Evolutionary conservation across 2,113 vertebrate genomes (phyloP).

Genomic region (Himantopus leucocephalus): DNA sequence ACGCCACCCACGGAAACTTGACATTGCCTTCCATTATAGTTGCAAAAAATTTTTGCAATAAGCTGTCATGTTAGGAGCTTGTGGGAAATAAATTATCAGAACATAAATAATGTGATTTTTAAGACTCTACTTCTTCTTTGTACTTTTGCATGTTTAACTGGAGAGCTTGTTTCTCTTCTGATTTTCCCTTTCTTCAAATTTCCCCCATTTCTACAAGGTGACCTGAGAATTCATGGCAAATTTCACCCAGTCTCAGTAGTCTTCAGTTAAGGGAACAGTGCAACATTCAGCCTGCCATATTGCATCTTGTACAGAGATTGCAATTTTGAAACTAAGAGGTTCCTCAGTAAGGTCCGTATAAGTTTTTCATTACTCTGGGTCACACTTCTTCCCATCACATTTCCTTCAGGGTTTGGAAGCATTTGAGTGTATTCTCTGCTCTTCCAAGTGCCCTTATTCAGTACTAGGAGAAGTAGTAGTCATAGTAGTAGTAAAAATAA

Average conservation of each 20-base stretch:
- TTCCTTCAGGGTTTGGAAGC: background rate
- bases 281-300: background rate
- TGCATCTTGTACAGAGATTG: background rate
- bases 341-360: rapidly evolving
- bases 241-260: background rate
- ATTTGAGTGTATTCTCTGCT: background rate
- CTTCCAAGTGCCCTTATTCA: background rate
- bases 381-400: background rate
- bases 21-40: background rate
- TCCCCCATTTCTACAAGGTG: background rate
- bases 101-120: background rate
- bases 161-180: rapidly evolving
- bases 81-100: background rate
- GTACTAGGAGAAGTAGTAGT: background rate
- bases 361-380: background rate
- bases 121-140: background rate
- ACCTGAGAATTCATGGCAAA: background rate
- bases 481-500: background rate
- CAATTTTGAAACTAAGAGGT: background rate
- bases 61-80: background rate
- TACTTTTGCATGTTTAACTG: background rate
- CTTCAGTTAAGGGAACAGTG: background rate
- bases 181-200: background rate
- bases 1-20: background rate
- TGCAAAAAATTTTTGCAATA: background rate